Evolutionary conservation across 2,888 invertebrate species (phyloP), one percentile per base, ranked within the genome.

Genomic region (Cantharis flavilabris): DNA sequence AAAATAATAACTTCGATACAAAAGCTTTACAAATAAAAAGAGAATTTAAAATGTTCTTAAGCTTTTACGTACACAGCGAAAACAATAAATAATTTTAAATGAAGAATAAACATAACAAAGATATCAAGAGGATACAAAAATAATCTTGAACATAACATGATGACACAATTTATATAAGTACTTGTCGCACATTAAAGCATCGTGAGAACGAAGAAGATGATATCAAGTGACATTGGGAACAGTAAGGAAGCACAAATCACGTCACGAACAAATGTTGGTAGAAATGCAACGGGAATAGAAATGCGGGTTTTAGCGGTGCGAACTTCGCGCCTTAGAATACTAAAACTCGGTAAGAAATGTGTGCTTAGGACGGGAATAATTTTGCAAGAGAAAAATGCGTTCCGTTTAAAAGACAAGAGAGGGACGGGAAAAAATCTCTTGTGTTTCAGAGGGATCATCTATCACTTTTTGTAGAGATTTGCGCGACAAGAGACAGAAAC

Each of bases 181-280:
- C 85, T 87, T 86, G 86, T 86, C 85, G 84, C 84, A 83, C 86
- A 86, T 86, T 86, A 85, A 84, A 84, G 85, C 84, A 83, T 84
- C 86, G 86, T 85, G 85, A 84, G 86, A 85, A 85, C 84, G 83
- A 79, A 83, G 84, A 80, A 83, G 84, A 84, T 84, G 85, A 84
- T 86, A 86, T 86, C 85, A 85, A 86, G 86, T 86, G 87, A 86
- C 86, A 86, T 84, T 83, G 84, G 85, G 83, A 84, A 84, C 83
- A 83, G 82, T 67, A 82, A 73, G 85, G 85, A 86, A 85, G 86
- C 86, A 87, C 87, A 87, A 88, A 88, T 88, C 88, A 88, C 88
- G 88, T 88, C 88, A 87, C 84, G 85, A 86, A 87, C 88, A 88
- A 88, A 87, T 86, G 87, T 86, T 85, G 86, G 86, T 86, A 82